Evolutionary conservation across 2,888 invertebrate genomes (phyloP), one percentile per base, ranked within the genome.

Genomic region (Ganaspis brasiliensis): DNA sequence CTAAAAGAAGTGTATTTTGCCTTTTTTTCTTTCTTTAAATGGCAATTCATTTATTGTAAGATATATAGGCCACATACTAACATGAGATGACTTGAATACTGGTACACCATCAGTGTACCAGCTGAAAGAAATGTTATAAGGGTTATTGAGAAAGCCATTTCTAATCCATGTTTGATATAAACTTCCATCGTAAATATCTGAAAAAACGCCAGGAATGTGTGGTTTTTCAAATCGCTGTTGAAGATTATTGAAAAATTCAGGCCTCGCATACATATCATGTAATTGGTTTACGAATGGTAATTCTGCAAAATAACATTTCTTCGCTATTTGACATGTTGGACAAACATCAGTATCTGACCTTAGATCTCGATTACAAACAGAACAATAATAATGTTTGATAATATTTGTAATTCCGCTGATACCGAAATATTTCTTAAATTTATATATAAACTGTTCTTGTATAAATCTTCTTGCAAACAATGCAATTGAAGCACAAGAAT

Each of bases 311-410:
- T 59, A 75, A 14, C 77, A 72, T 24, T 67, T 78, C 55, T 57
- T 35, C 31, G 67, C 57, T 40, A 21, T 14, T 35, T 31, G 61
- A 61, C 78, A 80, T 31, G n/a, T 26, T 0, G 37, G 67, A 56
- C 74, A 80, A 8, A 71, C 21, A 37, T 74, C 73, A 45, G 77
- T 40, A 0, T 40, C 24, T 12, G 73, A 72, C 37, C 24, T 24
- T 10, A 81, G 61, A 16, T 40, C 45, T 10, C 74, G 21, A 14
- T 24, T 40, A 14, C 76, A 81, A 35, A 45, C 35, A 4, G 75
- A 45, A 16, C 78, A 81, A 61, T 81, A 81, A 75, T 74, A 79
- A 67, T 81, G 81, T 49, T 55, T 56, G 14, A 35, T 55, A 3
- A 73, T 9, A 21, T 31, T 31, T 31, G 5, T 26, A 61, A 16